A percentile compares a stretch with the other conserved stretches of the same genome.
phyloP scores from a whole-genome alignment of 2,797 vertebrate species.

The Vireo griseus region DNA sequence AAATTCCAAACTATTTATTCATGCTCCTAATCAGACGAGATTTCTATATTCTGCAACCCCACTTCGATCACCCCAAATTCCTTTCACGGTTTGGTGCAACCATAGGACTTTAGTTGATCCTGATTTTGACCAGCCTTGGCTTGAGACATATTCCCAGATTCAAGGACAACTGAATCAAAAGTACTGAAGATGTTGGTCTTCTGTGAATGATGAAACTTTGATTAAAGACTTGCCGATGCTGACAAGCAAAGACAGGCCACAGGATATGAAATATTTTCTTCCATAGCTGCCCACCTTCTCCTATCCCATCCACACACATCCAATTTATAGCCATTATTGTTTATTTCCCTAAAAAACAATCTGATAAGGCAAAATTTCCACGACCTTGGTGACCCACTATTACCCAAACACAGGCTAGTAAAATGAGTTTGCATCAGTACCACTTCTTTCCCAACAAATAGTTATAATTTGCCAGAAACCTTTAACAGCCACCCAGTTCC shows the following conservation, averaged over 20 bases:
- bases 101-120: accelerated
- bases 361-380: neutral
- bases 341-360: neutral
- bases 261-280: neutral
- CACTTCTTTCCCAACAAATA: neutral
- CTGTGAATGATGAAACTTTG: neutral
- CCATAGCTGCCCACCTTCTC: neutral
- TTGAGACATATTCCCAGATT: neutral
- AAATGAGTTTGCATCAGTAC: neutral
- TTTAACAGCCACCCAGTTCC: neutral
- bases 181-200: neutral
- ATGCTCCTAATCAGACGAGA: neutral
- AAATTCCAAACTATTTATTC: neutral
- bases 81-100: neutral
- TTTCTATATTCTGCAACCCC: neutral
- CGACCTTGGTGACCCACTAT: neutral
- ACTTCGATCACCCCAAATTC: neutral
- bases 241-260: neutral
- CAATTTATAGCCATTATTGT: neutral
- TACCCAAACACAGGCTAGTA: neutral
- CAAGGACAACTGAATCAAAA: neutral
- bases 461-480: neutral
- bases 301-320: neutral
- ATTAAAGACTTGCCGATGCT: neutral
- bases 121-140: neutral